Percentiles rank a stretch among this genome's conserved stretches.
Conservation (phyloP, 2,888 invertebrate species). For the Synanthedon vespiformis region DNA sequence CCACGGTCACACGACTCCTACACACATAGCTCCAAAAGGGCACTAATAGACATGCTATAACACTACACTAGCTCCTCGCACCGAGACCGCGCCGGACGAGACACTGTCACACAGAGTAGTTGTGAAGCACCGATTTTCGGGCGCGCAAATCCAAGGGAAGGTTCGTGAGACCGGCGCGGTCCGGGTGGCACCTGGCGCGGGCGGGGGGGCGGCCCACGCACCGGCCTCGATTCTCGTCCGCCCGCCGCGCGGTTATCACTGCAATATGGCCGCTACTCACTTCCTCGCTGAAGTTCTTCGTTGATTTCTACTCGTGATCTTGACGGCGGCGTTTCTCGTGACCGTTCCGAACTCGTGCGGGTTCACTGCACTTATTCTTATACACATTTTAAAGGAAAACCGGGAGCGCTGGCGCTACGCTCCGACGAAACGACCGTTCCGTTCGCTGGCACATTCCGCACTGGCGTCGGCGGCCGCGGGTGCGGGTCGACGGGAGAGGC, state of each 20-base stretch:
- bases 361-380: slow-evolving; percentile 71
- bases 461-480: slow-evolving; percentile 64
- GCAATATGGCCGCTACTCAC: slow-evolving; percentile 72
- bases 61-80: slow-evolving; percentile 53
- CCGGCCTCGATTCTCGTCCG: slow-evolving; percentile 72
- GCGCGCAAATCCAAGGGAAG: slow-evolving; percentile 71
- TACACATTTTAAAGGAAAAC: slow-evolving; percentile 72
- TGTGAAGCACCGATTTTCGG: slow-evolving; percentile 62
- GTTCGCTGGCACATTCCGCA: slow-evolving; percentile 69
- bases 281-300: slow-evolving; percentile 71
- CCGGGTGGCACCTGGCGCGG: slow-evolving; percentile 52
- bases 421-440: slow-evolving; percentile 73
- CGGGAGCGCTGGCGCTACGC: slow-evolving; percentile 70
- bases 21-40: slow-evolving; percentile 59
- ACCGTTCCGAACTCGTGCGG: slow-evolving; percentile 70
- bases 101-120: slow-evolving; percentile 61
- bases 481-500: slow-evolving; percentile 64
- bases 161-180: slow-evolving; percentile 71
- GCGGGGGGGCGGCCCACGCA: slow-evolving; percentile 70
- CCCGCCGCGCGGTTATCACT: slow-evolving; percentile 72
- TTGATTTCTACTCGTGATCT: slow-evolving; percentile 70
- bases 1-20: slow-evolving; percentile 62
- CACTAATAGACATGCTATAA: slow-evolving; percentile 51
- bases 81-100: slow-evolving; percentile 56
- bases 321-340: slow-evolving; percentile 66